Base-by-base conservation (phyloP, 2,113 vertebrate species). In the Chrysochloris asiatica region DNA sequence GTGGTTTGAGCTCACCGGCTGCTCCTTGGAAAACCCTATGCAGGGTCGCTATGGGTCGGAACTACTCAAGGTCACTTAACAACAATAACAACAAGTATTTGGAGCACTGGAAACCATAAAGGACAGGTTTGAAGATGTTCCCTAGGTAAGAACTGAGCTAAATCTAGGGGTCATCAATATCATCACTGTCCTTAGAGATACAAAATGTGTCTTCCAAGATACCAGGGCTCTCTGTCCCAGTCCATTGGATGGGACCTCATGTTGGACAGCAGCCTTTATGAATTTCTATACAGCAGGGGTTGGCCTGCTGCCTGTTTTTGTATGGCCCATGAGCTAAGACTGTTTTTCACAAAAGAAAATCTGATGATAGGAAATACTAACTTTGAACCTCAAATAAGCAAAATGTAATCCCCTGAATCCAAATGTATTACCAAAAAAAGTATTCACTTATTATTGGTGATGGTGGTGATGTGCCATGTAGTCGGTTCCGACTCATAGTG, bases 341-440 rank as follows among this genome's bases (percentile, higher is more conserved):
- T 50, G 56, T 82, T 56, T 67, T 36, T 59, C 54, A 12, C 21
- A 61, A 21, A 80, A 71, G 52, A 89, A 87, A 43, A 50, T 65
- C 50, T 87, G n/a, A 92, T 67, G 28, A 87, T 33, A 80, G 26
- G 80, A 71, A 88, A 86, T 38, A 76, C 33, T 78, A 88, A 82
- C 45, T 85, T 61, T 81, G 79, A 81, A 81, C 11, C 5, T 80
- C n/a, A n/a, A n/a, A n/a, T n/a, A n/a, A n/a, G n/a, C n/a, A n/a
- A 48, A 93, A 12, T 86, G 10, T 81, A 82, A 84, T 48, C 26
- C 36, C n/a, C 24, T 13, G n/a, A n/a, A n/a, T n/a, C n/a, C n/a
- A n/a, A n/a, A n/a, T n/a, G n/a, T n/a, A n/a, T n/a, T n/a, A n/a
- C n/a, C n/a, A n/a, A n/a, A n/a, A n/a, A 6, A 59, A 84, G 12